Conservation (phyloP, 2,888 invertebrate genomes). For the Aelia acuminata region DNA sequence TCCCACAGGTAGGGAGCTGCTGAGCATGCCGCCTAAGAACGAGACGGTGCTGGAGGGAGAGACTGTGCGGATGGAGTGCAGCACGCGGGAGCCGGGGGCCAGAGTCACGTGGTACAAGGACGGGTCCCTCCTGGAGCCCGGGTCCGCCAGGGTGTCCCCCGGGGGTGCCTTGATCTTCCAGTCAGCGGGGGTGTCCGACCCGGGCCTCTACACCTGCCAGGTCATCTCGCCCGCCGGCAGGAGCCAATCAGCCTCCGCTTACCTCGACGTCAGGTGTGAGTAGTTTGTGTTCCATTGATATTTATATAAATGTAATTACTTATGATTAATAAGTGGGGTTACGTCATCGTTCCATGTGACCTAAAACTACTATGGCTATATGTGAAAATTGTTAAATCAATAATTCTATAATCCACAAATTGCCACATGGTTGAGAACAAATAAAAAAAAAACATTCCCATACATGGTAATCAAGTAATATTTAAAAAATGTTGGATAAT, state of each 20-base stretch:
- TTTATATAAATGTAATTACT: too few relatives aligned
- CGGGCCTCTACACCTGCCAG: slow-evolving; percentile 89
- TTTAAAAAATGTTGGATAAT: too few relatives aligned
- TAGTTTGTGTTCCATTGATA: slow-evolving; percentile 64
- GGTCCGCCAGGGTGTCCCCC: slow-evolving; percentile 74
- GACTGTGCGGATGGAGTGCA: slow-evolving; percentile 85
- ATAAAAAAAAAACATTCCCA: too few relatives aligned
- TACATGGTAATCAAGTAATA: too few relatives aligned
- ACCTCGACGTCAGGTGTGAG: slow-evolving; percentile 94
- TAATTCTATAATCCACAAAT: too few relatives aligned
- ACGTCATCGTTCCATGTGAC: too few relatives aligned
- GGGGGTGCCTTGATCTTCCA: slow-evolving; percentile 87
- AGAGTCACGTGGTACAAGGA: slow-evolving; percentile 79
- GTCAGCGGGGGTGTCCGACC: slow-evolving; percentile 84
- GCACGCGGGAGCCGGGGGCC: slow-evolving; percentile 80
- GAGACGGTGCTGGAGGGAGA: slow-evolving; percentile 89
- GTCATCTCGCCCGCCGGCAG: slow-evolving; percentile 81
- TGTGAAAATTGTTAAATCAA: too few relatives aligned
- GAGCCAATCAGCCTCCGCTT: slow-evolving; percentile 85
- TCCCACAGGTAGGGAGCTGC: slow-evolving; percentile 91
- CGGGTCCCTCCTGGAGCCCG: slow-evolving; percentile 65
- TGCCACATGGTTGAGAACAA: too few relatives aligned
- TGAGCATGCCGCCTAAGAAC: slow-evolving; percentile 90
- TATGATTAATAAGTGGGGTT: too few relatives aligned
- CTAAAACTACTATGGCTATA: too few relatives aligned